Base-by-base conservation (phyloP, 1,140 invertebrate genomes). In the Diorhabda elongata region DNA sequence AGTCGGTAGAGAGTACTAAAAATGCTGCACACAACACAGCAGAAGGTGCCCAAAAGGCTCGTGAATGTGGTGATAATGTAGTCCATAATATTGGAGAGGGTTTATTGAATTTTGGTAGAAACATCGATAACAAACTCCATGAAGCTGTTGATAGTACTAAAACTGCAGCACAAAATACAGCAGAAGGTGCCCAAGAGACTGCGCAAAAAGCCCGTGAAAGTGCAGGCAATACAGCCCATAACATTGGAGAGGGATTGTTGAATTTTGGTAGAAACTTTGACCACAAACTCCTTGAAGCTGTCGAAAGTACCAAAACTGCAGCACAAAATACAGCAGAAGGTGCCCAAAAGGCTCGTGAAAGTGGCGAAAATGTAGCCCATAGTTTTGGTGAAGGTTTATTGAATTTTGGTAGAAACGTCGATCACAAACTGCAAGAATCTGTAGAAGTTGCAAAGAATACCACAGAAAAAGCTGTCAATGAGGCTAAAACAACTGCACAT, bases 71-170 rank as follows among this genome's bases (percentile, higher is more conserved):
- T 56, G 0, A 11, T 11, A 11, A 11, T 0, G 0, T 11, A 9
- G 63, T 66, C 11, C 57, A 61, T 43, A 58, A 57, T 42, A 42
- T 60, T 0, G 68, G 63, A 47, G 56, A 69, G 52, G 68, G 63
- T 43, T 66, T 63, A 6, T 11, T 61, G 57, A 26, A 72, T 8
- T 42, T 62, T 9, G 70, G 47, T 42, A 64, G 43, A 62, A 47
- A n/a, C 56, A 61, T 72, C 2, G 69, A 70, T 42, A 64, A 71
- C 42, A 75, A 74, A 70, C 42, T 73, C 8, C 69, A 64, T n/a
- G 68, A 69, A 66, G 64, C 69, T 6, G 65, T 61, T 42, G 68
- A 70, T 60, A 56, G 56, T 11, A 58, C 61, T 43, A 65, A 6
- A 41, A 52, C 44, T 11, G 66, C 57, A 42, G 43, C 64, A 2